These are phyloP conservation scores for Drosophila histrio DNA, from an alignment of 2,888 invertebrate genomes.

Conservation along the genomic window DNA sequence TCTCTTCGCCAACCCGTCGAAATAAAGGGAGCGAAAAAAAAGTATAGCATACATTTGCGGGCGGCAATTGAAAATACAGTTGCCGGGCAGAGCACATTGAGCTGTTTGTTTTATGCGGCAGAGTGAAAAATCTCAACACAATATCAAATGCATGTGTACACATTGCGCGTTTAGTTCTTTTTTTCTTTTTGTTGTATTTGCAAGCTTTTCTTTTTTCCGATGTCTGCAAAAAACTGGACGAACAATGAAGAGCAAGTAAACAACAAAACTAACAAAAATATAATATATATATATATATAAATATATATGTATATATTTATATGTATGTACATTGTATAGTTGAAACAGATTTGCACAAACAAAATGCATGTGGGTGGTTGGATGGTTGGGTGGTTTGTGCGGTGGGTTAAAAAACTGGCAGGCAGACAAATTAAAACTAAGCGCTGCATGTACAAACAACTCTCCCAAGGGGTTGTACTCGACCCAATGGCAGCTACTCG, in stretches of 20 bases:
- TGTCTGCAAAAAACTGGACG: slow-evolving; percentile 30
- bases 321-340: slow-evolving; percentile 33
- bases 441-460: slow-evolving; percentile 70
- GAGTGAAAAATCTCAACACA: slow-evolving; percentile 65
- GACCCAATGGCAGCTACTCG: slow-evolving; percentile 73
- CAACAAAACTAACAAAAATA: slow-evolving; percentile 27
- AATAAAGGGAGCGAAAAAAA: slow-evolving; percentile 35
- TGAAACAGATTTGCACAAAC: slow-evolving; percentile 61
- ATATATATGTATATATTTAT: slow-evolving; percentile 16
- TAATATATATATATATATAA: slow-evolving; percentile 19
- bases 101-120: slow-evolving; percentile 61
- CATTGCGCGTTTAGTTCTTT: slow-evolving; percentile 35
- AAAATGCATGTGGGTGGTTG: slow-evolving; percentile 3
- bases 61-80: slow-evolving; percentile 59
- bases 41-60: slow-evolving; percentile 42
- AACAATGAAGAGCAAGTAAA: slow-evolving; percentile 51
- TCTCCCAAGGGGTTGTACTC: slow-evolving; percentile 44
- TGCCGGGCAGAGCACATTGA: slow-evolving; percentile 44
- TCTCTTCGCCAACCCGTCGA: background rate
- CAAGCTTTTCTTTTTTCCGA: slow-evolving; percentile 14
- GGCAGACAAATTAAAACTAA: slow-evolving; percentile 78
- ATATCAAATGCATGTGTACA: slow-evolving; percentile 60
- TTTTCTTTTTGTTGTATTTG: slow-evolving; percentile 4
- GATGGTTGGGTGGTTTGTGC: background rate
- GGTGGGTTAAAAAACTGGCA: slow-evolving; percentile 53